Base-by-base conservation (phyloP, 1,140 invertebrate genomes). In the Magallana gigas region DNA sequence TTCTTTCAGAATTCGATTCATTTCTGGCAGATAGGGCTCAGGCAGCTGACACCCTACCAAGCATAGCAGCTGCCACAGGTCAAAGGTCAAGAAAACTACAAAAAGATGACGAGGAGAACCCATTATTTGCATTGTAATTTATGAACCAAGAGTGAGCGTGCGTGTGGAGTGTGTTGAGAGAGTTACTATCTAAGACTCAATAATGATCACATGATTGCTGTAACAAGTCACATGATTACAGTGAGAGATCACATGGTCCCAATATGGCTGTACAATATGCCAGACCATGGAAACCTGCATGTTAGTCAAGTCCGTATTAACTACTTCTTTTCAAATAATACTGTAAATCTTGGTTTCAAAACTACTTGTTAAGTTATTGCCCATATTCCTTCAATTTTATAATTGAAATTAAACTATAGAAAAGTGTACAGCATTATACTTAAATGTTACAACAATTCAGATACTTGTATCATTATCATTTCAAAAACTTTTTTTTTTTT, bases 11-110 rank as follows among this genome's bases (percentile, higher is more conserved):
- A 94, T 99, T 99, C 95, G 98, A 99, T 93, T 96, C 97, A 92
- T 99, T 99, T 95, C 95, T 99, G 57, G 97, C 97, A 1, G 97
- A 98, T 93, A 95, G 98, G 91, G 98, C 98, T 36, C 97, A 97
- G 18, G 97, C 97, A 12, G 97, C 97, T 58, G 91, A 93, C 81
- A 91, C 88, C 8, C 62, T 95, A 81, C 94, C 95, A 11, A 92
- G 91, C 60, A 93, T 94, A 84, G 82, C 92, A 9, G 93, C 94
- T 18, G 92, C 92, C 81, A 93, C 92, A 36, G 90, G 90, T 85
- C 85, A 85, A 87, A 86, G 91, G 71, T 89, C 87, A 81, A 80
- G 94, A 57, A 92, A 93, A 86, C 85, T 94, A 85, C 92, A 93
- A 87, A 94, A 95, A 85, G 94, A 94, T 83, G 94, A 95, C 80